Evolutionary conservation across 2,888 invertebrate genomes (phyloP).

Genomic region (Eueremaeus valkanovi): DNA sequence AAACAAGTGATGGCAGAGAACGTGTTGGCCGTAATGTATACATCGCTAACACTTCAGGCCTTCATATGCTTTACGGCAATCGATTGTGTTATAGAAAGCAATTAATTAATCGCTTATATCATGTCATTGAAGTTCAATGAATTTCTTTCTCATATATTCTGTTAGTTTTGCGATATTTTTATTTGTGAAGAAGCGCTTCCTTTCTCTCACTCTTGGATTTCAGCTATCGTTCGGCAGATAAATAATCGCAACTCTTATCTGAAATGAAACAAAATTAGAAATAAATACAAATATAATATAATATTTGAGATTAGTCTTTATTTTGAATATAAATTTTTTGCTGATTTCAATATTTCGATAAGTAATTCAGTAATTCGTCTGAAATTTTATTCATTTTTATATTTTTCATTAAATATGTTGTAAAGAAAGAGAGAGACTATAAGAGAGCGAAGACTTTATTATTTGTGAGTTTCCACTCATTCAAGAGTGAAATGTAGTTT

Average conservation of each 20-base stretch:
- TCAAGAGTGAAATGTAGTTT: neutral
- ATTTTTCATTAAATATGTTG: neutral
- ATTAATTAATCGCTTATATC: neutral
- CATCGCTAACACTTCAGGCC: neutral
- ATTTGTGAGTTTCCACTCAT: neutral
- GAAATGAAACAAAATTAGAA: neutral
- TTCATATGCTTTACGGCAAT: neutral
- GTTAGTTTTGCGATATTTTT: neutral
- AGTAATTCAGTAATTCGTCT: neutral
- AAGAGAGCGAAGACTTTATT: neutral
- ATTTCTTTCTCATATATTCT: neutral
- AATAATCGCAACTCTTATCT: constrained; percentile 6
- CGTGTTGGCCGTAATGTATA: constrained; percentile 23
- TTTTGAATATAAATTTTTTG: neutral
- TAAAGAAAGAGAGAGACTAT: neutral
- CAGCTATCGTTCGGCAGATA: neutral
- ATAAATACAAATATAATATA: neutral
- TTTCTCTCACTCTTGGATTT: neutral
- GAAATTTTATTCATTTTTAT: neutral
- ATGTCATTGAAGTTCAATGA: constrained; percentile 16
- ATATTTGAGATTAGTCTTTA: neutral
- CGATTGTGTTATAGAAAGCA: neutral
- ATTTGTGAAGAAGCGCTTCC: neutral
- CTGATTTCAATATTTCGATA: too few relatives aligned
- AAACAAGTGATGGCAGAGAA: constrained; percentile 28